Evolutionary conservation across 2,888 invertebrate species (phyloP).

Genomic region (Xestia ashworthii): DNA sequence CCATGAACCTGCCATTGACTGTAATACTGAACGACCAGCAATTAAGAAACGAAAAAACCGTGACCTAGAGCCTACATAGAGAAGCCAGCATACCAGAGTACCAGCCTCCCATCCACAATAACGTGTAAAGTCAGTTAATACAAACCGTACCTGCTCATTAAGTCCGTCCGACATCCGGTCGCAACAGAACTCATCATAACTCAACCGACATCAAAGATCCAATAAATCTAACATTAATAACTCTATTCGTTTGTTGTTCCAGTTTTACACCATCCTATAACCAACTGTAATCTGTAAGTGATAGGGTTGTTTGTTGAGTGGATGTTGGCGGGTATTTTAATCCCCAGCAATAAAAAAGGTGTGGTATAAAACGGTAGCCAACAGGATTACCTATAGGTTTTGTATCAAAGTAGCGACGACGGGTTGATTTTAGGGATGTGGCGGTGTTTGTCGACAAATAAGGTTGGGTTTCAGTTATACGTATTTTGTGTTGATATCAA

Average conservation of each 20-base stretch:
- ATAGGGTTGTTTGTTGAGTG: constrained; percentile 56
- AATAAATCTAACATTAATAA: constrained; percentile 86
- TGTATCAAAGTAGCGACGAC: constrained; percentile 82
- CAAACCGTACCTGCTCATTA: constrained; percentile 68
- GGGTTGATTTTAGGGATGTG: constrained; percentile 72
- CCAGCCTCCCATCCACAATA: constrained; percentile 47
- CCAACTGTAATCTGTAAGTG: constrained; percentile 25
- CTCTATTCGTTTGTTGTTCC: constrained; percentile 76
- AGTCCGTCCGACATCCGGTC: constrained; percentile 72
- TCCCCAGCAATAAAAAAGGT: constrained; percentile 79
- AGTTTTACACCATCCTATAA: constrained; percentile 32
- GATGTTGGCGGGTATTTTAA: constrained; percentile 69
- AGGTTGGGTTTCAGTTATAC: neutral
- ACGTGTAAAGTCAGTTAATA: constrained; percentile 61
- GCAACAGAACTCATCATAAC: constrained; percentile 75
- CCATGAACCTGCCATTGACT: neutral
- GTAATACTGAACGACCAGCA: neutral
- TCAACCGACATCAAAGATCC: constrained; percentile 76
- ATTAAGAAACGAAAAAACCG: neutral
- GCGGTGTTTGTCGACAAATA: constrained; percentile 54
- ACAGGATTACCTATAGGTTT: constrained; percentile 85
- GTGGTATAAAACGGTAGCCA: constrained; percentile 86
- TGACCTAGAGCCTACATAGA: neutral
- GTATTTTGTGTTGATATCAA: neutral
- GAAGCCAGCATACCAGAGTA: neutral